phyloP scores from a whole-genome alignment of 2,888 invertebrate species.

The Chrysolina haemoptera region DNA sequence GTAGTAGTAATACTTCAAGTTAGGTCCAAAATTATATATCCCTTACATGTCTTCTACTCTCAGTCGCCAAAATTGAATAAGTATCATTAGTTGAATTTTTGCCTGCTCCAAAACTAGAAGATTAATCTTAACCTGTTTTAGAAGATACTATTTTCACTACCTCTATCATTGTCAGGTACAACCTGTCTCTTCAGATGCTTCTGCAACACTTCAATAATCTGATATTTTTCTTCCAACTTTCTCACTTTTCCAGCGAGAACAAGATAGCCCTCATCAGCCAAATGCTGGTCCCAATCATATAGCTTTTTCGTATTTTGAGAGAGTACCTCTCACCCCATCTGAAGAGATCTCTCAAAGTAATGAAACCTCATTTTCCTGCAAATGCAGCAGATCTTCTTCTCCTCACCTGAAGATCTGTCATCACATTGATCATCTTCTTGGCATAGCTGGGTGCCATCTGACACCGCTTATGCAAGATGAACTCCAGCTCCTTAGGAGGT shows the following conservation, averaged over 20 bases:
- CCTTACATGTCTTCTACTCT: no score
- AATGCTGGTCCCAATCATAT: conserved; percentile 97
- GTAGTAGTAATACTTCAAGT: no score
- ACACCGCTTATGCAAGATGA: conserved; percentile 91
- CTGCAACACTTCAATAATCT: conserved; percentile 85
- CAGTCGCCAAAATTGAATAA: no score
- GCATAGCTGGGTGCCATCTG: conserved; percentile 89
- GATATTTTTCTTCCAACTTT: conserved; percentile 83
- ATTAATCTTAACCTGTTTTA: no score
- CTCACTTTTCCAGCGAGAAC: conserved; percentile 95
- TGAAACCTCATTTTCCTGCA: conserved; percentile 93
- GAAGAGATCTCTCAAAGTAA: conserved; percentile 95
- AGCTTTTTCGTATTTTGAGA: conserved; percentile 77
- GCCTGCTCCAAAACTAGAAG: no score
- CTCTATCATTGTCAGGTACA: conserved; percentile 75
- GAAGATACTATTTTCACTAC: no score
- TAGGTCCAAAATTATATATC: no score
- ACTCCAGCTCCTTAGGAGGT: conserved; percentile 88
- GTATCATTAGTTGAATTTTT: no score
- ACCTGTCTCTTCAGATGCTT: conserved; percentile 86
- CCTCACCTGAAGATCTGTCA: conserved; percentile 88
- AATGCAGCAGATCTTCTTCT: conserved; percentile 90
- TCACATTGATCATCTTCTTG: conserved; percentile 91
- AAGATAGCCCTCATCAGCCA: conserved; percentile 96
- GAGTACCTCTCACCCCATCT: conserved; percentile 96